These are phyloP conservation scores for Callimorpha dominula DNA, from an alignment of 2,888 invertebrate species.

Conservation along the genomic window DNA sequence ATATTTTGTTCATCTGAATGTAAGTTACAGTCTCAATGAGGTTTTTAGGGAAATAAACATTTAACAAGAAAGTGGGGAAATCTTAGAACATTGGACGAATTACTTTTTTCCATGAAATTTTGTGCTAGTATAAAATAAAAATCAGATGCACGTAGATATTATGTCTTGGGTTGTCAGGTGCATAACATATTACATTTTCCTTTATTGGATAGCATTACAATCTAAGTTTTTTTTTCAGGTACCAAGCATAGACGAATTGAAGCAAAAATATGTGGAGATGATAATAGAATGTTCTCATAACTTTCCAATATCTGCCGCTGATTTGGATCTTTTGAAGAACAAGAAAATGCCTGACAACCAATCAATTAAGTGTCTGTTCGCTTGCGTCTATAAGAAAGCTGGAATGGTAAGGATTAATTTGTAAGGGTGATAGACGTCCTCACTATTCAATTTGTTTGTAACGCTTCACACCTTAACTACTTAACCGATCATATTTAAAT, in stretches of 20 bases:
- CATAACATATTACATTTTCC: neutral
- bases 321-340: slow-evolving; percentile 60
- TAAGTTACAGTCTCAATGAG: too few relatives aligned
- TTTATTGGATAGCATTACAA: neutral
- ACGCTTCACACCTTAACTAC: neutral
- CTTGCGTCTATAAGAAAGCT: slow-evolving; percentile 78
- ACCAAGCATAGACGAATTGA: slow-evolving; percentile 55
- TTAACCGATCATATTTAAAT: too few relatives aligned
- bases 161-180: neutral
- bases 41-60: too few relatives aligned
- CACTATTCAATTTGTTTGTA: neutral
- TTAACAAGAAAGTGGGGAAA: too few relatives aligned
- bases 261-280: slow-evolving; percentile 58
- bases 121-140: too few relatives aligned
- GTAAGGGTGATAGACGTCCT: neutral
- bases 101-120: too few relatives aligned
- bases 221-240: slow-evolving; percentile 25
- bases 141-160: too few relatives aligned
- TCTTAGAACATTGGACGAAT: too few relatives aligned
- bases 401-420: slow-evolving; percentile 72
- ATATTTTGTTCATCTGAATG: too few relatives aligned
- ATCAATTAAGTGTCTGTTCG: slow-evolving; percentile 76
- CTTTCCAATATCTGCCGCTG: slow-evolving; percentile 56
- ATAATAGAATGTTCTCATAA: slow-evolving; percentile 62
- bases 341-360: slow-evolving; percentile 66